Conservation (phyloP, 2,797 vertebrate species). For the Molossus alvarezi region DNA sequence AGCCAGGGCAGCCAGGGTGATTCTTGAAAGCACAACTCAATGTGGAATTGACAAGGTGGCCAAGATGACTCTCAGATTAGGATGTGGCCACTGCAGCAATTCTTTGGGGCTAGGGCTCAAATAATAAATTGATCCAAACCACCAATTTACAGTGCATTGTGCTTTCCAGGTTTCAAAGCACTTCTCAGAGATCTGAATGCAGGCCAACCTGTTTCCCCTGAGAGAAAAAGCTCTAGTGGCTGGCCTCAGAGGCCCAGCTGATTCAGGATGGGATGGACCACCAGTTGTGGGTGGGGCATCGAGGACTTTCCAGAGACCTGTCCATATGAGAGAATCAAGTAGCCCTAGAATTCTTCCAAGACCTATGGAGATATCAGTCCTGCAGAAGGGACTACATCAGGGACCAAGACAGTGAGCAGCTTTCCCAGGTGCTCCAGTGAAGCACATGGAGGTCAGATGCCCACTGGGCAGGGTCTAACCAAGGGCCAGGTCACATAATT, state of each 20-base stretch:
- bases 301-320: not conserved
- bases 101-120: not conserved
- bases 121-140: not conserved
- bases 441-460: not conserved
- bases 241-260: not conserved
- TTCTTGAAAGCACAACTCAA: not conserved
- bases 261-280: not conserved
- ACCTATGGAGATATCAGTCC: not conserved
- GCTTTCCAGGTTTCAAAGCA: not conserved
- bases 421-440: not conserved
- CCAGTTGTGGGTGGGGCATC: not conserved
- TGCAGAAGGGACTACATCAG: not conserved
- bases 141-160: not conserved
- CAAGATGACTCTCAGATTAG: not conserved
- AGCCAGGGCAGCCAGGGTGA: not conserved
- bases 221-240: not conserved
- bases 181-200: not conserved
- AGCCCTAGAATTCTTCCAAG: not conserved
- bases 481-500: not conserved
- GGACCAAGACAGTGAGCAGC: not conserved
- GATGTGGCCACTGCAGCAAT: accelerated
- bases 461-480: not conserved
- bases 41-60: not conserved
- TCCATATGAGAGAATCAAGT: not conserved
- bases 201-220: not conserved